These are phyloP conservation scores for Alaudala cheleensis DNA, from an alignment of 2,113 vertebrate genomes.

Conservation along the genomic window DNA sequence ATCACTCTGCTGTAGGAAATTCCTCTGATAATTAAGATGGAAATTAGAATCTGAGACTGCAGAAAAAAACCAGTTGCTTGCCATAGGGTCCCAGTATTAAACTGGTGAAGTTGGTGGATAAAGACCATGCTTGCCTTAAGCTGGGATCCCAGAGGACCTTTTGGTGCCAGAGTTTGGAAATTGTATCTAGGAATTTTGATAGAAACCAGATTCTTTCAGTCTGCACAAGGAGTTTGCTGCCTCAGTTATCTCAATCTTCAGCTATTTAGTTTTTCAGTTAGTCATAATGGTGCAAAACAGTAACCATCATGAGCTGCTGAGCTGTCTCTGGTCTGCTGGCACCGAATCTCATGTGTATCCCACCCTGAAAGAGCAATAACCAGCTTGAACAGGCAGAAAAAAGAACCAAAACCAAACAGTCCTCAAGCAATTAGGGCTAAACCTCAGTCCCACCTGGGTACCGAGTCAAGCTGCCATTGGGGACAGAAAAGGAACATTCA, in stretches of 20 bases:
- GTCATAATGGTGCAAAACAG: not conserved
- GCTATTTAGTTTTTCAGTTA: not conserved
- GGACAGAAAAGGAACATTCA: not conserved
- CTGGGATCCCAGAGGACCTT: not conserved
- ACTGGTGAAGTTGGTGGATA: not conserved
- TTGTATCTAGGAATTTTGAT: not conserved
- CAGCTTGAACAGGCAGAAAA: not conserved
- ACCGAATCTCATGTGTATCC: not conserved
- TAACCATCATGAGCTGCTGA: not conserved
- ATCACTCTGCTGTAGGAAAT: not conserved
- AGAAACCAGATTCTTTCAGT: not conserved
- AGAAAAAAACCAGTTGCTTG: not conserved
- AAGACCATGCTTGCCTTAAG: not conserved
- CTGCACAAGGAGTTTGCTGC: not conserved
- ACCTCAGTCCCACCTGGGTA: not conserved
- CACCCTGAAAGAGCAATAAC: not conserved
- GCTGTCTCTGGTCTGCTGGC: not conserved
- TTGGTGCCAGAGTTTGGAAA: not conserved
- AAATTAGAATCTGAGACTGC: not conserved
- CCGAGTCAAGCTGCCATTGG: not conserved
- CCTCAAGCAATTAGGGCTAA: not conserved
- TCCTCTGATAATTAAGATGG: not conserved
- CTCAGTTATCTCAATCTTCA: not conserved
- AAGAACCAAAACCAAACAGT: no score
- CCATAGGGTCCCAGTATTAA: not conserved